phyloP scores from a whole-genome alignment of 2,888 invertebrate genomes.

The Xestia xanthographa region DNA sequence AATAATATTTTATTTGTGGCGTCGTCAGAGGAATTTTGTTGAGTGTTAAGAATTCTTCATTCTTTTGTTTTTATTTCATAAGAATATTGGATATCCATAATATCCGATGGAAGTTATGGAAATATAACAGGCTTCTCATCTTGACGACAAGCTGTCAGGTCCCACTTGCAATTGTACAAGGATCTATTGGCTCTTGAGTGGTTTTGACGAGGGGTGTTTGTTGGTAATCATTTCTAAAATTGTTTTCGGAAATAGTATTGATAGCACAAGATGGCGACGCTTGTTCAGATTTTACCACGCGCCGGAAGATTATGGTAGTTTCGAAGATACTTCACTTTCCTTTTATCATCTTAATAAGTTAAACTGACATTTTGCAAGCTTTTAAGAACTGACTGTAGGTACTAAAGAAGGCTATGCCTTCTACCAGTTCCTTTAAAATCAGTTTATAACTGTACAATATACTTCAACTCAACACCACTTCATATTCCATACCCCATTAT shows the following conservation, averaged over 20 bases:
- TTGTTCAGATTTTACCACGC: neutral
- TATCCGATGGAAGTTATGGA: neutral
- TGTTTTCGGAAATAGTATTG: neutral
- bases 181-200: neutral
- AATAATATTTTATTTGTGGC: constrained; percentile 50
- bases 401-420: neutral
- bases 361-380: too few relatives aligned
- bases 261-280: neutral
- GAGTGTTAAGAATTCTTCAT: constrained; percentile 17
- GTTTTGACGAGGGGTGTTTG: neutral
- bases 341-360: neutral
- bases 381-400: too few relatives aligned
- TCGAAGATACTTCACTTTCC: neutral
- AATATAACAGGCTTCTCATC: neutral
- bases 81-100: constrained; percentile 27
- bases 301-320: neutral
- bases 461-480: neutral
- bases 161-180: neutral
- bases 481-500: constrained; percentile 4
- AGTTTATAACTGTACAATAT: neutral
- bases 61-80: constrained; percentile 13
- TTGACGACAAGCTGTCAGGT: neutral
- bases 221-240: neutral
- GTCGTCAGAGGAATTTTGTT: constrained; percentile 28
- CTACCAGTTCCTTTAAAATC: neutral